These are phyloP conservation scores for Esperia sulphurella DNA, from an alignment of 2,888 invertebrate species.

Conservation along the genomic window DNA sequence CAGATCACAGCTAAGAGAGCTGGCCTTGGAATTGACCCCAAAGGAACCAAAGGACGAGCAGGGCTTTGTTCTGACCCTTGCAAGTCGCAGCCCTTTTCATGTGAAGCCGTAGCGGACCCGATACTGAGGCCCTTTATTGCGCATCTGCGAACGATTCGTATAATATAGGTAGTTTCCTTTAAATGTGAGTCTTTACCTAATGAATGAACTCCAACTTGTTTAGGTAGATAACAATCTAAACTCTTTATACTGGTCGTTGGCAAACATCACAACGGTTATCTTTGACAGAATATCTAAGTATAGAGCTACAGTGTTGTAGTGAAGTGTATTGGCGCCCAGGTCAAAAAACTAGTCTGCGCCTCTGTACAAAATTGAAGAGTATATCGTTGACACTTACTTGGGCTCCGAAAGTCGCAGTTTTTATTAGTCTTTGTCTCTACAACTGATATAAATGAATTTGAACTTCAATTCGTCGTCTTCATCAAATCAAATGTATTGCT, in stretches of 20 bases:
- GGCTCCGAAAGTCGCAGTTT: too few species aligned
- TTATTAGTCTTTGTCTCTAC: too few species aligned
- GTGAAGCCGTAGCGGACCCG: slow-evolving; percentile 33
- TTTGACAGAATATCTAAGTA: slow-evolving; percentile 19
- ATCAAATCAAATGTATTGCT: too few species aligned
- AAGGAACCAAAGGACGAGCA: slow-evolving; percentile 36
- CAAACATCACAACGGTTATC: slow-evolving; percentile 8
- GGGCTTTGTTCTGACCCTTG: slow-evolving; percentile 54
- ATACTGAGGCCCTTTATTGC: slow-evolving; percentile 40
- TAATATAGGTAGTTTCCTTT: slow-evolving; percentile 24
- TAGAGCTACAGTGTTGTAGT: neutral
- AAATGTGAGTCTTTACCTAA: slow-evolving; percentile 24
- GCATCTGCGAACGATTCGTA: slow-evolving; percentile 25
- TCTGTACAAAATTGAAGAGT: too few species aligned
- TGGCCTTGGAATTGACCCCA: slow-evolving; percentile 59
- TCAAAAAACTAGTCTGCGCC: neutral
- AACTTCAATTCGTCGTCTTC: too few species aligned
- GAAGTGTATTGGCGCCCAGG: too few species aligned
- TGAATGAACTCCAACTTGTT: slow-evolving; percentile 25
- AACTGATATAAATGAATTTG: too few species aligned
- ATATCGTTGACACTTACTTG: too few species aligned
- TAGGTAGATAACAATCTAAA: slow-evolving; percentile 29
- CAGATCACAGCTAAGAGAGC: slow-evolving; percentile 18
- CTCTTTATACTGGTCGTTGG: slow-evolving; percentile 17
- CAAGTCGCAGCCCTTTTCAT: slow-evolving; percentile 32